Evolutionary conservation across 53 echinoderm and acorn worm genomes (phyloP), one percentile per base, ranked within the genome.

Genomic region (Antedon mediterranea): DNA sequence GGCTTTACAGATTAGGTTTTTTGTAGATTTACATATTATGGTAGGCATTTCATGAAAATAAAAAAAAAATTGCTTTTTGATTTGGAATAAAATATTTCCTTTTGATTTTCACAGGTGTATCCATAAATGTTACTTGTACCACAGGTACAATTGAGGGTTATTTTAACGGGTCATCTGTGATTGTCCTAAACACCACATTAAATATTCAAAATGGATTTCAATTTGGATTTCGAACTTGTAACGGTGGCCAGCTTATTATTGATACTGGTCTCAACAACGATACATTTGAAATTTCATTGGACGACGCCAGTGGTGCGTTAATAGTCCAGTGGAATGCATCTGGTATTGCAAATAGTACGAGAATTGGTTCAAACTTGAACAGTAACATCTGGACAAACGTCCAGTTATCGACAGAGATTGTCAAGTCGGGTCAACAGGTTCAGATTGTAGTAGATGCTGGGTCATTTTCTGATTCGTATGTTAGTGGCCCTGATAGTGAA

Each of bases 221-320:
- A 71, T 84, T 88, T 32, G 82, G 79, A 78, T 94, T 94, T 78
- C 88, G 97, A 75, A 92, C 89, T 89, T 95, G 97, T 72, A 71
- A 82, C 0, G 91, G 82, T 30, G 97, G 91, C 29, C 82, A 85
- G 32, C 79, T 95, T 37, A 71, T 92, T 34, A 76, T 85, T 27
- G 90, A 93, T 79, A 85, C 73, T 9, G 86, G 90, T 2, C 34
- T 31, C 73, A 84, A 41, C 57, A 87, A 85, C 30, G 86, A 90
- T 43, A 76, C 82, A 4, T 83, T 93, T 28, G 32, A 81, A 9
- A 71, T 93, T 18, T 81, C 82, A 14, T 78, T 90, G 28, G 80
- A 78, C 31, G 37, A 74, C 8, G 3, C 32, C 13, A 78, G 33
- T 0, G 88, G 91, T 1, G 72, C 74, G 0, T 13, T 90, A 3